Percentiles rank a stretch among this genome's conserved stretches.
Evolutionary conservation across 2,888 invertebrate genomes (phyloP).

Genomic region (Dynastes hyllus): DNA sequence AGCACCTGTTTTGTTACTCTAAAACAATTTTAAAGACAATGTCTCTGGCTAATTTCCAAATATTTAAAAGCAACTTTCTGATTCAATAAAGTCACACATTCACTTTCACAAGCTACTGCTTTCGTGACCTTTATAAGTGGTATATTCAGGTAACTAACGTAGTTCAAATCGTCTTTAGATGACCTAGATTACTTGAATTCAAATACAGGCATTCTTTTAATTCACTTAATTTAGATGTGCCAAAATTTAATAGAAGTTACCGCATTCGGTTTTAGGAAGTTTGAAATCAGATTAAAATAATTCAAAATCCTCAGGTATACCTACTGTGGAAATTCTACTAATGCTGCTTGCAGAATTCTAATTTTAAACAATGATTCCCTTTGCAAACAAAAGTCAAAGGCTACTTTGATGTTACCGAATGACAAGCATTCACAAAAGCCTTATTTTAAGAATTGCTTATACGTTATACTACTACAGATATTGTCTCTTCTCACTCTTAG

Average conservation of each 20-base stretch:
- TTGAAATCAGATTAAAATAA: no score
- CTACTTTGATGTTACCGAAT: not conserved
- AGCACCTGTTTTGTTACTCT: conserved; percentile 16
- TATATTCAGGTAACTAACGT: not conserved
- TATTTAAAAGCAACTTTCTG: conserved; percentile 24
- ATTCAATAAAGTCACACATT: conserved; percentile 18
- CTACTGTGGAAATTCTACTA: no score
- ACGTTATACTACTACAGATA: not conserved
- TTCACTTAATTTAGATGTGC: no score
- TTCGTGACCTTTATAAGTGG: conserved; percentile 11
- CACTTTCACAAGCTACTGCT: conserved; percentile 29
- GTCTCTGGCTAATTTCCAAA: conserved; percentile 35
- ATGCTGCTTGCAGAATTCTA: no score
- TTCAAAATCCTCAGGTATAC: no score
- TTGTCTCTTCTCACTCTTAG: not conserved
- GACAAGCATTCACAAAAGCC: not conserved
- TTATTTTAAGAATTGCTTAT: not conserved
- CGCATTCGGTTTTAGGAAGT: no score
- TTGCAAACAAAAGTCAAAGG: not conserved
- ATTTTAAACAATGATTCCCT: not conserved
- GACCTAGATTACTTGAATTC: not conserved
- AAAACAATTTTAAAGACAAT: conserved; percentile 4
- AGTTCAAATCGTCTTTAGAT: no score
- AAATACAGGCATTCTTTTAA: no score
- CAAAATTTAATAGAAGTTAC: no score